Evolutionary conservation across 2,113 vertebrate species (phyloP).

Genomic region (Odontophorus gujanensis): DNA sequence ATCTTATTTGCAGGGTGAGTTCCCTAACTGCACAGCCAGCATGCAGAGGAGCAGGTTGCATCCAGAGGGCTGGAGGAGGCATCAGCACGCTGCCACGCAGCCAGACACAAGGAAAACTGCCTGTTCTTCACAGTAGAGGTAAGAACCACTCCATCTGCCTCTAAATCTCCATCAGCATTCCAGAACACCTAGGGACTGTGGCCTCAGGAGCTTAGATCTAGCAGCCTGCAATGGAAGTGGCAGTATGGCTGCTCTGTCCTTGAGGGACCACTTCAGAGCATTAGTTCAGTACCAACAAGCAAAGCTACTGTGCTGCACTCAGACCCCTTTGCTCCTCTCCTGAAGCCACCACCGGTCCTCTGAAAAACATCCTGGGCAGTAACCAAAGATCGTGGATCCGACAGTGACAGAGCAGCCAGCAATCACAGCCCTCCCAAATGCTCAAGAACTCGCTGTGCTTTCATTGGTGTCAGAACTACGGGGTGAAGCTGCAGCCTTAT

Average conservation of each 20-base stretch:
- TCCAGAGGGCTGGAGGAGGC: background rate
- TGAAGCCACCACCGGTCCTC: background rate
- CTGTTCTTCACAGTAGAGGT: background rate
- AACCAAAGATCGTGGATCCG: rapidly evolving
- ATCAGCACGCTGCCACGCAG: rapidly evolving
- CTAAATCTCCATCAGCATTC: background rate
- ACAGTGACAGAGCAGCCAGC: rapidly evolving
- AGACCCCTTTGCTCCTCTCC: background rate
- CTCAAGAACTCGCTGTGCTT: background rate
- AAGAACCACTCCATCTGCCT: background rate
- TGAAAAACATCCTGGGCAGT: background rate
- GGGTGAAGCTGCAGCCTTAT: background rate
- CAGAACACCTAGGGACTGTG: background rate
- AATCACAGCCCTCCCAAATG: background rate
- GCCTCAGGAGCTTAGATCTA: background rate
- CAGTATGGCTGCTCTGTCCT: background rate
- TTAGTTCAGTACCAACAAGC: background rate
- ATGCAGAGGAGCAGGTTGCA: background rate
- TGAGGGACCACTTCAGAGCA: background rate
- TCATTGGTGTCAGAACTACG: rapidly evolving
- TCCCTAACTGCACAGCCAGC: background rate
- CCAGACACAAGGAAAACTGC: rapidly evolving
- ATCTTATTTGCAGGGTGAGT: background rate
- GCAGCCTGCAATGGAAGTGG: background rate
- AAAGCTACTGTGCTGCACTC: background rate